Conservation (phyloP, 2,888 invertebrate genomes). For the Trachelus stipa region DNA sequence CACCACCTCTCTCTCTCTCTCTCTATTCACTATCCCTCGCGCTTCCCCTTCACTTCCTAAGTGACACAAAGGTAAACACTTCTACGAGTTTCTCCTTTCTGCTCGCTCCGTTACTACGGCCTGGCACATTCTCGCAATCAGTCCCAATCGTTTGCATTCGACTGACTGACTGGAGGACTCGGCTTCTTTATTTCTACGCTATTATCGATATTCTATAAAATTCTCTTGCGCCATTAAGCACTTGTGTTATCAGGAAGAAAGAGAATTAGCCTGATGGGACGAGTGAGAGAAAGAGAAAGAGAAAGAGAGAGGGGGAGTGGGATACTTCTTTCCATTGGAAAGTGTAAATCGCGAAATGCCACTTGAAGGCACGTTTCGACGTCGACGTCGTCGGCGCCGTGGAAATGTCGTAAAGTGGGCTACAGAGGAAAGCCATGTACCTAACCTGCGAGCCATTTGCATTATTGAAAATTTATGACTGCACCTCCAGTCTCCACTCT, state of each 20-base stretch:
- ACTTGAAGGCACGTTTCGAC: conserved; percentile 1
- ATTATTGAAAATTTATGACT: conserved; percentile 64
- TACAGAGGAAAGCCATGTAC: conserved; percentile 46
- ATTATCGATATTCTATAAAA: too few relatives aligned
- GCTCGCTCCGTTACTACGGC: background rate
- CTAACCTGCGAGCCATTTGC: conserved; percentile 53
- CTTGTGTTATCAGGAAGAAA: too few relatives aligned
- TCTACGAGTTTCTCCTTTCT: conserved; percentile 11
- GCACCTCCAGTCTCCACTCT: conserved; percentile 39
- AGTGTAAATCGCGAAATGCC: conserved; percentile 11
- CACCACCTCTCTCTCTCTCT: conserved; percentile 20
- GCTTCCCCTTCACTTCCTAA: too few relatives aligned
- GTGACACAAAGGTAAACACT: conserved; percentile 25
- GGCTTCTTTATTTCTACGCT: too few relatives aligned
- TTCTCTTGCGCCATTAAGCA: too few relatives aligned
- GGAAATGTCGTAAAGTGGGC: conserved; percentile 50
- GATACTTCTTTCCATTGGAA: too few relatives aligned
- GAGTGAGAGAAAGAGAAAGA: too few relatives aligned
- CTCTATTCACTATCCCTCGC: conserved; percentile 9
- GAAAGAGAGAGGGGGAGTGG: too few relatives aligned
- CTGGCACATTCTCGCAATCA: background rate
- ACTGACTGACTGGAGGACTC: too few relatives aligned
- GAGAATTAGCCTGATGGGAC: too few relatives aligned
- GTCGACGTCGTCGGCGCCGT: conserved; percentile 24
- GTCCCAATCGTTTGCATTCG: background rate